A percentile compares a stretch with the other conserved stretches of the same genome.
These are phyloP conservation scores for Drosophila lowei DNA, from an alignment of 1,140 invertebrate genomes.

Conservation along the genomic window DNA sequence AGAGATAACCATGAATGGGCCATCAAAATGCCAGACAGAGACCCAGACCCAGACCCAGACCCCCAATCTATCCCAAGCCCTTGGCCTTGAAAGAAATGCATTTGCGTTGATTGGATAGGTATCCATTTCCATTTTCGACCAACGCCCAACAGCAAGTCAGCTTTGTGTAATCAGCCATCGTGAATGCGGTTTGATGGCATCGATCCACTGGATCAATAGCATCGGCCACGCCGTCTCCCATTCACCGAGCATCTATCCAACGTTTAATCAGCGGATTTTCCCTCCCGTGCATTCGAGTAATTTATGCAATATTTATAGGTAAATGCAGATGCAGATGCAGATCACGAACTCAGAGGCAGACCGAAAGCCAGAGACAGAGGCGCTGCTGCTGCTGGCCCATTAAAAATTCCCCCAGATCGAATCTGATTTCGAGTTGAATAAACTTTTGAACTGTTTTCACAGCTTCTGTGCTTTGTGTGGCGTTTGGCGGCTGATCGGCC, in stretches of 20 bases:
- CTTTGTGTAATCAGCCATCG: conserved; percentile 47
- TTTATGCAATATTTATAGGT: conserved; percentile 54
- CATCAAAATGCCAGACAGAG: conserved; percentile 31
- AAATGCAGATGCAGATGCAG: conserved; percentile 24
- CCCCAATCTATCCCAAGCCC: conserved; percentile 25
- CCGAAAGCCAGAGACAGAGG: neutral
- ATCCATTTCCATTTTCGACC: conserved; percentile 28
- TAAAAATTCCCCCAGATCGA: conserved; percentile 10
- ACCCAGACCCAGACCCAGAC: no score
- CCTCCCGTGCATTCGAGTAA: conserved; percentile 26
- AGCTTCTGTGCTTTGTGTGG: conserved; percentile 37
- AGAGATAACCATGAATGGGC: conserved; percentile 25
- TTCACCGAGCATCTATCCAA: conserved; percentile 31
- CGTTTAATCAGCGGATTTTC: conserved; percentile 55
- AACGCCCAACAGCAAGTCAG: conserved; percentile 18
- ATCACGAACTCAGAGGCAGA: conserved; percentile 29
- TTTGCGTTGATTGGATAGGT: conserved; percentile 31
- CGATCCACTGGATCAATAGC: conserved; percentile 42
- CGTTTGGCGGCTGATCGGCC: conserved; percentile 22
- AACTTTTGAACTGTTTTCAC: conserved; percentile 45
- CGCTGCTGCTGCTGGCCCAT: conserved; percentile 7
- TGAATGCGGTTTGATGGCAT: conserved; percentile 51
- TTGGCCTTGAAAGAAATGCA: conserved; percentile 64
- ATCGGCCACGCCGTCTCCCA: conserved; percentile 45
- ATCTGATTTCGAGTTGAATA: conserved; percentile 45